Evolutionary conservation across 2,113 vertebrate genomes (phyloP).

Genomic region (Setophaga coronata): DNA sequence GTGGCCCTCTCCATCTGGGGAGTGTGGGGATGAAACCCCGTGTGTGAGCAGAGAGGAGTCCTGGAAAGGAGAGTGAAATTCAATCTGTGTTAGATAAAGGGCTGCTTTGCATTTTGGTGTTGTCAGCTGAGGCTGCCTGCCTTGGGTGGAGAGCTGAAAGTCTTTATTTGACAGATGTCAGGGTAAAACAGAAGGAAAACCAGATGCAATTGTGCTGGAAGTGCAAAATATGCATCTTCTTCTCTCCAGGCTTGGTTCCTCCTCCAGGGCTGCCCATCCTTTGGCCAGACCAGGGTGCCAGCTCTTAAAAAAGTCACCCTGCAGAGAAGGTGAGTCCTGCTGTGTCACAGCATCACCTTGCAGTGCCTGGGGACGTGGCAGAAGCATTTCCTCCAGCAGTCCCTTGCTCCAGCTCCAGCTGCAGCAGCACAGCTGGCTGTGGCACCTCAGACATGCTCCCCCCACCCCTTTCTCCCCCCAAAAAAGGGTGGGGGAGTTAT

Average conservation of each 20-base stretch:
- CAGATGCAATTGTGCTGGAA: not conserved
- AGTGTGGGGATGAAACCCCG: not conserved
- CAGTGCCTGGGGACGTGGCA: not conserved
- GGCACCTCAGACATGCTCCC: not conserved
- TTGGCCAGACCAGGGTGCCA: not conserved
- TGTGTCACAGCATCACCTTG: not conserved
- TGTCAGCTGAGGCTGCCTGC: not conserved
- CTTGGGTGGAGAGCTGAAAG: not conserved
- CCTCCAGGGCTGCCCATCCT: not conserved
- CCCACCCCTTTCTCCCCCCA: accelerated
- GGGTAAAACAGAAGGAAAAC: not conserved
- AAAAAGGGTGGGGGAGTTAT: not conserved
- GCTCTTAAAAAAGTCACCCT: not conserved
- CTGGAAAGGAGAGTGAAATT: not conserved
- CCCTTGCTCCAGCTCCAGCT: not conserved
- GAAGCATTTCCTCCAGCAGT: not conserved
- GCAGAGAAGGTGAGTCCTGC: not conserved
- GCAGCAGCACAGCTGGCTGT: not conserved
- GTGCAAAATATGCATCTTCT: not conserved
- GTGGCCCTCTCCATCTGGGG: not conserved
- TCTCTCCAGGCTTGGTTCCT: not conserved
- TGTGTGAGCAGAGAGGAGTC: not conserved
- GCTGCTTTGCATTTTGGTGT: not conserved
- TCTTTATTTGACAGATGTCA: not conserved
- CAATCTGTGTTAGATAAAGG: not conserved